Conservation (phyloP, 2,797 vertebrate genomes). For the Oreonectes daqikongensis region DNA sequence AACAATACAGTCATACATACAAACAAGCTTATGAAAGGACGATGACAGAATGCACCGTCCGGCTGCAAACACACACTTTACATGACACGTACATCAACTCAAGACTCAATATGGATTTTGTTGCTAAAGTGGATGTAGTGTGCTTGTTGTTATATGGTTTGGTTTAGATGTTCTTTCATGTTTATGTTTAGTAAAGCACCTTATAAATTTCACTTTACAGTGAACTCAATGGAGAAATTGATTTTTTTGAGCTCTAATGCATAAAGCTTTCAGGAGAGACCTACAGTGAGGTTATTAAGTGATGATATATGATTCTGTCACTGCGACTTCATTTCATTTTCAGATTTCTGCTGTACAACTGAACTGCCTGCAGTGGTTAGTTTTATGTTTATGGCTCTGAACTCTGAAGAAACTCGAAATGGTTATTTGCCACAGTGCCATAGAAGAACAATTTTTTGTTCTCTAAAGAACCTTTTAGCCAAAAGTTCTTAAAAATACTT, state of each 20-base stretch:
- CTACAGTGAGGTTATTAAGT: background rate
- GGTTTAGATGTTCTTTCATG: background rate
- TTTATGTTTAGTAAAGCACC: background rate
- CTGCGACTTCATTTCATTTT: background rate
- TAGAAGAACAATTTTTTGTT: background rate
- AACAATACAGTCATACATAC: background rate
- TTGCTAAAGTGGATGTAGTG: too few relatives aligned
- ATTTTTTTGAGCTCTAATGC: background rate
- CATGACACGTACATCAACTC: too few relatives aligned
- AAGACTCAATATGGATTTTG: background rate
- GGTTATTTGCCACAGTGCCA: too few relatives aligned
- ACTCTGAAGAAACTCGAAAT: background rate
- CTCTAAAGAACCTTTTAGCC: too few relatives aligned
- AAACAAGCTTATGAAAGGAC: conserved; percentile 20
- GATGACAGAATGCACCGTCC: too few relatives aligned
- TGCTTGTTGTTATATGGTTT: background rate
- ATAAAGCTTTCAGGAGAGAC: background rate
- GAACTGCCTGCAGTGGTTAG: background rate
- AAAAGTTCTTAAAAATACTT: too few relatives aligned
- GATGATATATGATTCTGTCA: background rate
- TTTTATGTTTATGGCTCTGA: background rate
- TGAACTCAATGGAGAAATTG: background rate
- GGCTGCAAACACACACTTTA: too few relatives aligned
- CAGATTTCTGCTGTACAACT: background rate
- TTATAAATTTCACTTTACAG: background rate